Evolutionary conservation across 2,888 invertebrate species (phyloP).

Genomic region (Eristalinus aeneus): DNA sequence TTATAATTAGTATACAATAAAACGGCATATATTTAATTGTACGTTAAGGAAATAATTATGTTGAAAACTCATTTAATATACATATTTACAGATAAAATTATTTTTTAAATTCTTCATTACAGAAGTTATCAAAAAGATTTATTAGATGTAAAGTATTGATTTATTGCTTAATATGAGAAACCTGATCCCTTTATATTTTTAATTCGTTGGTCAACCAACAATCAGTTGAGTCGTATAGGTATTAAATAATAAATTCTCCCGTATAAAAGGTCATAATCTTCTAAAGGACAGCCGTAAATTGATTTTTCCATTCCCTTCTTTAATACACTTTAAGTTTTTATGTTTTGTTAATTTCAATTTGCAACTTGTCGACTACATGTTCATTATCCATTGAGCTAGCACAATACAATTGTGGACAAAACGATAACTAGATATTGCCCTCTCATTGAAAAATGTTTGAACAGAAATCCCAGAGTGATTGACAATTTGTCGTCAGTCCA

Average conservation of each 20-base stretch:
- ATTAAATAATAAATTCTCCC: slow-evolving; percentile 39
- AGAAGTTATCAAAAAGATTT: background rate
- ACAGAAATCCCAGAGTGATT: background rate
- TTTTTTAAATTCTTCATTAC: background rate
- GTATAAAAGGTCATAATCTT: slow-evolving; percentile 13
- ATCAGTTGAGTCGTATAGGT: slow-evolving; percentile 25
- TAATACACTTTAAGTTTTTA: slow-evolving; percentile 6
- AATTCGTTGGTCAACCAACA: slow-evolving; percentile 23
- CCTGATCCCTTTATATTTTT: slow-evolving; percentile 26
- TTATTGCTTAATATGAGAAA: slow-evolving; percentile 52
- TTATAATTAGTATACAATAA: too few relatives aligned
- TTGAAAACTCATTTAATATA: slow-evolving; percentile 24
- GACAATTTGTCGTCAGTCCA: slow-evolving; percentile 47
- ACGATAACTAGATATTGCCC: slow-evolving; percentile 29
- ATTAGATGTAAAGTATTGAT: background rate
- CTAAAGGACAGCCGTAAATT: background rate
- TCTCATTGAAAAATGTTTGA: background rate
- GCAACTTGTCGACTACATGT: slow-evolving; percentile 26
- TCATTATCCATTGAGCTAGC: slow-evolving; percentile 45
- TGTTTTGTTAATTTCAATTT: slow-evolving; percentile 63
- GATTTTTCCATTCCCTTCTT: slow-evolving; percentile 25
- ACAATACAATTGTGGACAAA: slow-evolving; percentile 48
- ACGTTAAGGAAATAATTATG: too few relatives aligned
- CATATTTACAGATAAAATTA: background rate
- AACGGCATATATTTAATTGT: too few relatives aligned